Base-by-base conservation (phyloP, 2,797 vertebrate species). In the Sardinella longiceps region DNA sequence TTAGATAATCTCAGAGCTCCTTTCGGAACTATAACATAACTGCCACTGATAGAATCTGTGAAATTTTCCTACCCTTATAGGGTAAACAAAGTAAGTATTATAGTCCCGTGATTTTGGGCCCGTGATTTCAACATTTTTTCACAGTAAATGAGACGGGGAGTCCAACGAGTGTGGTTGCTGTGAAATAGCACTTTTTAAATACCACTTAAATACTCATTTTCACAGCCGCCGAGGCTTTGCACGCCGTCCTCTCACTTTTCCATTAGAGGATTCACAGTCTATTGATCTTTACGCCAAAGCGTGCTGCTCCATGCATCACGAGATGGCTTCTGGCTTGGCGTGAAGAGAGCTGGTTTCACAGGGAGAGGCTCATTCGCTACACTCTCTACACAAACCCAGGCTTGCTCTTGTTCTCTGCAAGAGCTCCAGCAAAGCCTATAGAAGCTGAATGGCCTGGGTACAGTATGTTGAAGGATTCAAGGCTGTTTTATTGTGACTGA, bases 11-110 rank as follows among this genome's bases (percentile, higher is more conserved):
- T 37, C 63, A 74, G 56, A 39, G 14, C 80, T 80, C n/a, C n/a
- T 2, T 46, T 85, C 25, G 2, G 39, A 43, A 33, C 23, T 53
- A 51, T 74, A 74, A 30, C 15, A 30, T 86, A 88, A 84, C 39
- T 45, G 80, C 66, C 81, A 84, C 80, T 85, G 84, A 90, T 81
- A 63, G 0, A 43, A 84, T 81, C 66, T 80, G 5, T 53, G 39
- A 43, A 63, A 86, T 82, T 88, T 87, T 88, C 20, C 53, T 82
- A 85, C 80, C 58, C 82, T 85, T 77, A 48, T 48, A 80, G 45
- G 80, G 84, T 15, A 85, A 80, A 83, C 81, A 33, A 74, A 20
- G 18, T 4, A 7, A 39, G 37, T 33, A 74, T 74, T 12, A n/a
- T 2, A 12, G 15, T 33, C 33, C 33, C 39, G 63, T 28, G 5